Base-by-base conservation (phyloP, 1,140 invertebrate genomes). In the Amyelois transitella region DNA sequence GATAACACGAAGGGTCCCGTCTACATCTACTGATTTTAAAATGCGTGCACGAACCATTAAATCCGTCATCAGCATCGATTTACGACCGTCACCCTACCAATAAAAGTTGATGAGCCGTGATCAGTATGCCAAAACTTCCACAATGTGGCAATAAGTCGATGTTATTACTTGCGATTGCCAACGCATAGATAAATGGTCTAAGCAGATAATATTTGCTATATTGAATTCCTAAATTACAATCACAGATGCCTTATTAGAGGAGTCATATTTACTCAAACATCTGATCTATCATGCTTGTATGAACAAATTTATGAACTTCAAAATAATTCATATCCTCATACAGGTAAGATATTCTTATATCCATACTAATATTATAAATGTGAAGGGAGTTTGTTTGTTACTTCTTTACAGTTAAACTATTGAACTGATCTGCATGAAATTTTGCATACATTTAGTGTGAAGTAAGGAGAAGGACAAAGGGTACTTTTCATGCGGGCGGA, bases 61-160 rank as follows among this genome's bases (percentile, higher is more conserved):
- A 75, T 72, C 57, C 62, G 78, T 83, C 81, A 83, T 81, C 74
- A 66, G 63, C 53, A 61, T 62, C 69, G 75, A 85, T 85, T 85
- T 83, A 83, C 74, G 52, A 62, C 64, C 62, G 66, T 58, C 58
- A 66, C 82, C 76, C 60, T 60, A 60, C 69, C 60, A 77, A 83
- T 75, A 73, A 76, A 76, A 81, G 51, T 86, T 80, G 74, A 83
- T 86, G 80, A 77, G 63, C 74, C 82, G 66, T 83, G 75, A 74
- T 82, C 70, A 66, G 64, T 77, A 68, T 69, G 75, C 74, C 70
- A 67, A 69, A 71, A 72, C 58, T 69, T 71, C 69, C 69, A 69
- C 69, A 74, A 74, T 72, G 58, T 55, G 44, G 44, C 60, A 63
- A 68, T 69, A 64, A 72, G 65, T 66, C 54, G 51, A 51, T 58